A percentile compares a stretch with the other conserved stretches of the same genome.
Conservation (phyloP, 2,113 vertebrate genomes). For the Prunella fulvescens region DNA sequence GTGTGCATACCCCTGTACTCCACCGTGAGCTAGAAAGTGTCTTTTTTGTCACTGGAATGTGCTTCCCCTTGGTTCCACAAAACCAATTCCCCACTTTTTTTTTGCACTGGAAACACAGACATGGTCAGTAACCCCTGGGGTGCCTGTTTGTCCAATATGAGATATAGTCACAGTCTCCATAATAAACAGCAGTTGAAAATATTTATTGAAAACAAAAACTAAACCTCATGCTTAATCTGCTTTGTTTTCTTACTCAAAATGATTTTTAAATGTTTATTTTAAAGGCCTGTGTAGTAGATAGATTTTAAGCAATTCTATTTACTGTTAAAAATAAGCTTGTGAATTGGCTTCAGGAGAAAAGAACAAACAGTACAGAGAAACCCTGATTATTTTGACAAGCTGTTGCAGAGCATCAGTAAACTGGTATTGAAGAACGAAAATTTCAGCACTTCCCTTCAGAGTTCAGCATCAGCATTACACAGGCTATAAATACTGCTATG, state of each 20-base stretch:
- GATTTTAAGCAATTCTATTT: neutral
- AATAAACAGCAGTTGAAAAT: neutral
- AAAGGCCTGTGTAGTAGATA: neutral
- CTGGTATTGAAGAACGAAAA: neutral
- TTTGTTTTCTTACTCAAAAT: neutral
- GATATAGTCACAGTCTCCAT: neutral
- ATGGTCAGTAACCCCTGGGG: neutral
- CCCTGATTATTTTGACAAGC: neutral
- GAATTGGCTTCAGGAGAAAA: neutral
- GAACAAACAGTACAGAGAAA: neutral
- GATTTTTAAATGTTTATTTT: neutral
- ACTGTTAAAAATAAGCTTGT: neutral
- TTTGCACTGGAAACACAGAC: neutral
- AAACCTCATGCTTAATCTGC: neutral
- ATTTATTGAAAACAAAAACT: neutral
- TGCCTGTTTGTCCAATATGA: neutral
- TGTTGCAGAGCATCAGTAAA: neutral
- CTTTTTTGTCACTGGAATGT: neutral
- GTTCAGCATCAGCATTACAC: neutral
- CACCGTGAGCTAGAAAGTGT: neutral
- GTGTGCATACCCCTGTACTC: rapidly evolving
- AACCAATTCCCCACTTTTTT: neutral
- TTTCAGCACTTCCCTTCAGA: neutral
- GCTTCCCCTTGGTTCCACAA: neutral
- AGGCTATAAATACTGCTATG: neutral